phyloP scores from a whole-genome alignment of 2,888 invertebrate species.

The Standfussiana lucernea region DNA sequence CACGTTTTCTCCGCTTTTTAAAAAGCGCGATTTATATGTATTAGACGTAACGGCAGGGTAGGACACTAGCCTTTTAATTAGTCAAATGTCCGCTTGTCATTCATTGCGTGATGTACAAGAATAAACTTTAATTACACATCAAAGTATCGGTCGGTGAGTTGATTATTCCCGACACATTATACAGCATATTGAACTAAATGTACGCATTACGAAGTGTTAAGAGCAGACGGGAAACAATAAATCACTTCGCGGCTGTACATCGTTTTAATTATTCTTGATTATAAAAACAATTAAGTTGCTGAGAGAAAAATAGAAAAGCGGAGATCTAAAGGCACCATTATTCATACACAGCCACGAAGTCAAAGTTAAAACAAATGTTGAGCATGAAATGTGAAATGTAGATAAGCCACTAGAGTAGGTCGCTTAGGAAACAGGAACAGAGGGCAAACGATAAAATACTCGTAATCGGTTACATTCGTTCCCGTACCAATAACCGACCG shows the following conservation, averaged over 20 bases:
- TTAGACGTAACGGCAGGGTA: slow-evolving; percentile 23
- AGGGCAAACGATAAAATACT: slow-evolving; percentile 65
- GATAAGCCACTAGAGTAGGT: slow-evolving; percentile 57
- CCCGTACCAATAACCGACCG: slow-evolving; percentile 69
- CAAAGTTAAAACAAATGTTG: slow-evolving; percentile 2
- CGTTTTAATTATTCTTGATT: slow-evolving; percentile 36
- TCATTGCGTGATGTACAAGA: slow-evolving; percentile 52
- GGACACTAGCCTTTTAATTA: slow-evolving; percentile 52
- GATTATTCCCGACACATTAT: slow-evolving; percentile 56
- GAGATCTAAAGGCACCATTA: slow-evolving; percentile 21
- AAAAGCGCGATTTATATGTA: slow-evolving; percentile 39
- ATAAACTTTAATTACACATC: slow-evolving; percentile 58
- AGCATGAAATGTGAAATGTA: slow-evolving; percentile 54
- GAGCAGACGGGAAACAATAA: slow-evolving; percentile 57
- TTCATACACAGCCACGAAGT: slow-evolving; percentile 20
- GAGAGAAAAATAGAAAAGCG: slow-evolving; percentile 26
- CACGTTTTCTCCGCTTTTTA: slow-evolving; percentile 40
- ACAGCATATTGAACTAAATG: slow-evolving; percentile 36
- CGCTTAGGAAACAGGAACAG: slow-evolving; percentile 65
- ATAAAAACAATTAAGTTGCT: slow-evolving; percentile 29
- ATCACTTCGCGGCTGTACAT: slow-evolving; percentile 44
- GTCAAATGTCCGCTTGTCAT: slow-evolving; percentile 51
- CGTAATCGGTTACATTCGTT: slow-evolving; percentile 63
- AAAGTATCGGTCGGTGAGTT: slow-evolving; percentile 50
- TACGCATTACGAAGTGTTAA: slow-evolving; percentile 34